These are phyloP conservation scores for Cyanocitta stelleri DNA, from an alignment of 2,113 vertebrate species.

Conservation along the genomic window DNA sequence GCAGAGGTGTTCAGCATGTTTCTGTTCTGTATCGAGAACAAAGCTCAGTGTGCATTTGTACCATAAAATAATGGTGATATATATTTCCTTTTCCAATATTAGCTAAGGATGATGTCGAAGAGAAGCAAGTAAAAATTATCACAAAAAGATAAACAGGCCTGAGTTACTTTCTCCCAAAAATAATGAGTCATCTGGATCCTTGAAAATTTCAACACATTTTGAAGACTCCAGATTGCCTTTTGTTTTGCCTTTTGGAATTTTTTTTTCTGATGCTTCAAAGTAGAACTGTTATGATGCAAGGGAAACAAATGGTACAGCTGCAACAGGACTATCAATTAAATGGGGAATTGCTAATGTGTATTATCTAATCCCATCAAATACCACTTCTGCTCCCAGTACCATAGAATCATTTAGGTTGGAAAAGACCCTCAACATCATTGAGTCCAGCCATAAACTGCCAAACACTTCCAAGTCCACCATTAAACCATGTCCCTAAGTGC, in stretches of 20 bases:
- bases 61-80: background rate
- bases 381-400: background rate
- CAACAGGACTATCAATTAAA: background rate
- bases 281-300: background rate
- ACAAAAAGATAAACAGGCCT: background rate
- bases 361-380: background rate
- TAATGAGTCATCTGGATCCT: background rate
- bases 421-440: background rate
- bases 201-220: background rate
- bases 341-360: background rate
- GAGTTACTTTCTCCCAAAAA: background rate
- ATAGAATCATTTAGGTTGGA: background rate
- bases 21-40: background rate
- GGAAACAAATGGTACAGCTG: background rate
- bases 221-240: background rate
- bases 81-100: background rate
- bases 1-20: background rate
- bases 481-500: background rate
- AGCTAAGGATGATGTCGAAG: background rate
- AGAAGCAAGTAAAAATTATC: background rate
- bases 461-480: background rate
- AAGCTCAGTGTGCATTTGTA: background rate
- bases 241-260: background rate
- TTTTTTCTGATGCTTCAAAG: background rate
- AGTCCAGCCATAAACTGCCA: background rate